Percentiles rank a stretch among this genome's conserved stretches.
Conservation (phyloP, 2,797 vertebrate species). For the Staurois parvus region DNA sequence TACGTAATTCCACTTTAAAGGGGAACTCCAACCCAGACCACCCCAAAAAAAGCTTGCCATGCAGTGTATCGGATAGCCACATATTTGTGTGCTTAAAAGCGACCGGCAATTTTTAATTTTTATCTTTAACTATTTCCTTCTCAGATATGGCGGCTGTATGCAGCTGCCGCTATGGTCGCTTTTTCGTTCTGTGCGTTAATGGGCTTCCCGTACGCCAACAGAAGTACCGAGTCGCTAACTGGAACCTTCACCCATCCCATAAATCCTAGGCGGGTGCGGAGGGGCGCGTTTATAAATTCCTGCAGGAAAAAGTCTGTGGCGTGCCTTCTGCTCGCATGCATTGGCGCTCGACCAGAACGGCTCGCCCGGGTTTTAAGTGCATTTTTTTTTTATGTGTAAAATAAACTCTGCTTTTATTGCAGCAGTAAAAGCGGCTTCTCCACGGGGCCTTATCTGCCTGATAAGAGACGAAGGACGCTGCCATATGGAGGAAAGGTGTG, state of each 20-base stretch:
- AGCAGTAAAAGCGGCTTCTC: conserved; percentile 49
- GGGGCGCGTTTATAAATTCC: conserved; percentile 9
- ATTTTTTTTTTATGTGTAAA: conserved; percentile 46
- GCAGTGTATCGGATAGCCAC: too few species aligned
- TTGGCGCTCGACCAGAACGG: conserved; percentile 11
- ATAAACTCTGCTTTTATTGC: conserved; percentile 57
- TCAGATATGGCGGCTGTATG: too few species aligned
- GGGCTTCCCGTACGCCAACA: too few species aligned
- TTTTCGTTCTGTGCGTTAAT: too few species aligned
- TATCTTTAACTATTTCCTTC: too few species aligned
- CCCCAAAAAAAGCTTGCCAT: too few species aligned
- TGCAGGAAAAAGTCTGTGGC: not conserved
- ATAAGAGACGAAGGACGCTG: conserved; percentile 15
- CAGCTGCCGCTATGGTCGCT: too few species aligned
- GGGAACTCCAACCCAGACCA: not conserved
- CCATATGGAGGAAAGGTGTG: conserved; percentile 50
- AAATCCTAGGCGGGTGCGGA: conserved; percentile 1
- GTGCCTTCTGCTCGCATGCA: conserved; percentile 25
- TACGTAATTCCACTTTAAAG: not conserved
- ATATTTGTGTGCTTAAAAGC: too few species aligned
- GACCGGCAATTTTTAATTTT: too few species aligned
- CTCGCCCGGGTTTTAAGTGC: conserved; percentile 49
- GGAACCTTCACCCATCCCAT: not conserved
- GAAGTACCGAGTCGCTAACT: too few species aligned
- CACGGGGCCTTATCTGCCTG: conserved; percentile 42